A percentile compares a stretch with the other conserved stretches of the same genome.
Conservation (phyloP, 1,140 invertebrate genomes). For the Drosophila azteca region DNA sequence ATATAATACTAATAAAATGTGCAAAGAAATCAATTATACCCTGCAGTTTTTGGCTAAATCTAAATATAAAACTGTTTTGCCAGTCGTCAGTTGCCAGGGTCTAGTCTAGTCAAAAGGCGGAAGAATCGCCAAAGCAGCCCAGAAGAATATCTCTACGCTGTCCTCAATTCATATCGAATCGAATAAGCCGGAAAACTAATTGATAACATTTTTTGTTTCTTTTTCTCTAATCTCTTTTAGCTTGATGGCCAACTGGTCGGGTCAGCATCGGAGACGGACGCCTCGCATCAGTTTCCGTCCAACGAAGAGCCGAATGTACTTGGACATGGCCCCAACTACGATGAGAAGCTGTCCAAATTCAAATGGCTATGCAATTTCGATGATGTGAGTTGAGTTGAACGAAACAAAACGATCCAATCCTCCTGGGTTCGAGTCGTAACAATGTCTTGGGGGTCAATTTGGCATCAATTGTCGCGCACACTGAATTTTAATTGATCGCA, state of each 20-base stretch:
- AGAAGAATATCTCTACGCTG: conserved; percentile 1
- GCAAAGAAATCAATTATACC: conserved; percentile 47
- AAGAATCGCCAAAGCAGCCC: conserved; percentile 21
- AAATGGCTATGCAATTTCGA: conserved; percentile 80
- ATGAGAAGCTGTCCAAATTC: conserved; percentile 63
- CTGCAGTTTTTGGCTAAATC: conserved; percentile 32
- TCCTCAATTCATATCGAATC: conserved; percentile 53
- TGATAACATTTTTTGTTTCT: conserved; percentile 14
- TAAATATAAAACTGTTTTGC: conserved; percentile 31
- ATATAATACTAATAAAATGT: conserved; percentile 15
- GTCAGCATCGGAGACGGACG: conserved; percentile 49
- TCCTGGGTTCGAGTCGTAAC: neutral
- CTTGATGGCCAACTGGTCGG: conserved; percentile 62
- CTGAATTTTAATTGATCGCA: conserved; percentile 49
- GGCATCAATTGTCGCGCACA: conserved; percentile 35
- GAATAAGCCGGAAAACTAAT: conserved; percentile 23
- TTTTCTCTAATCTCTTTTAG: conserved; percentile 29
- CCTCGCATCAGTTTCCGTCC: conserved; percentile 78
- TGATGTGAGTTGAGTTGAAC: conserved; percentile 79
- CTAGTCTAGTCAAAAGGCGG: conserved; percentile 40
- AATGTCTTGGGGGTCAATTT: conserved; percentile 33
- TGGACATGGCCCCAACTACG: conserved; percentile 73
- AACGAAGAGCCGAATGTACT: conserved; percentile 79
- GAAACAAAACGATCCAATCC: neutral
- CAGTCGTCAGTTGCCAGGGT: conserved; percentile 35